Evolutionary conservation across 2,888 invertebrate species (phyloP), one percentile per base, ranked within the genome.

Genomic region (Phragmatobia fuliginosa): DNA sequence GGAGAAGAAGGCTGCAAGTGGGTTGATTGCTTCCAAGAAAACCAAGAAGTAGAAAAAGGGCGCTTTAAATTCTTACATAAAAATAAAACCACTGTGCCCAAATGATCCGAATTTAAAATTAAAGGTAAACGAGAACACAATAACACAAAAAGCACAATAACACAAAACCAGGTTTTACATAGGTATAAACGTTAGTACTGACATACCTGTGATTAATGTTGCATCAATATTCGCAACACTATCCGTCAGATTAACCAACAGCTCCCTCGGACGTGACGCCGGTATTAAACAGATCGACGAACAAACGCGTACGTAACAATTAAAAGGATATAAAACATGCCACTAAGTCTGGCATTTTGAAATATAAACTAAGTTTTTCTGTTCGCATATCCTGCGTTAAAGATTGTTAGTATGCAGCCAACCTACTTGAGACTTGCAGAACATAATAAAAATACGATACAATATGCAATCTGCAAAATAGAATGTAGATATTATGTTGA

Each of bases 161-260:
- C 5, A 31, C 5, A 25, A 18, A 63, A 56, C 1, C 21, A 31
- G 62, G 11, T 31, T 62, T 31, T 31, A 32, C 31, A 38, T 33
- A 32, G 8, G 49, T 32, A 66, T 38, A 49, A 16, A 58, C 1
- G 32, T 16, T 32, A 60, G 16, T 65, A 28, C 61, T n/a, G n/a
- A 49, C 36, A 73, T 72, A 70, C 72, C 75, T 79, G 87, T 89
- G 90, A 91, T 91, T 87, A 90, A 92, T 90, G 81, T 77, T 75
- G 70, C 88, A 92, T 92, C 92, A 91, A 88, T 92, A 92, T 94
- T 92, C 91, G 84, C 78, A 83, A 81, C 87, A 82, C 82, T 81
- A 74, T 71, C 78, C 85, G 85, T 82, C 87, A 90, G 91, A 92
- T 92, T 90, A 89, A 86, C 87, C 80, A 81, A 74, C 72, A 61